Conservation (phyloP, 2,797 vertebrate species). For the Cercopithecus mitis region DNA sequence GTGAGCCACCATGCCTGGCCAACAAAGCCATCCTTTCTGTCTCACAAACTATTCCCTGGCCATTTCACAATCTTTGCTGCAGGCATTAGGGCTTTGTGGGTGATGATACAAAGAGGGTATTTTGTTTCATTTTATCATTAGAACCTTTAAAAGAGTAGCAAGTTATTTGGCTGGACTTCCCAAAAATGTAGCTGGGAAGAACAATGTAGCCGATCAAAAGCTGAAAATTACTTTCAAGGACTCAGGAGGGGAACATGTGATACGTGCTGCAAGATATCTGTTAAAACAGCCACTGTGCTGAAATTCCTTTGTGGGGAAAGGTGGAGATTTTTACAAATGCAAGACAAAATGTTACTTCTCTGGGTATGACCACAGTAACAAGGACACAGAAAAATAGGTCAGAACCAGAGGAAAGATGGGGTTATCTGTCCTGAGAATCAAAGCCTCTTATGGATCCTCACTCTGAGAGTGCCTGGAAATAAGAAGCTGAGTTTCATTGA, state of each 20-base stretch:
- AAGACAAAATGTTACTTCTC: conserved; percentile 28
- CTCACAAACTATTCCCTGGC: too few relatives aligned
- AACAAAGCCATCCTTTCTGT: too few relatives aligned
- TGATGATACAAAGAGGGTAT: too few relatives aligned
- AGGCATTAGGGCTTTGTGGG: too few relatives aligned
- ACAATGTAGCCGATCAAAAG: neutral
- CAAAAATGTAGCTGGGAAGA: neutral
- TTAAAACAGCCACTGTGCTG: neutral
- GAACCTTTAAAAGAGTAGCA: neutral
- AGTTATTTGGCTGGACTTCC: neutral
- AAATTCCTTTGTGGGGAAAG: neutral
- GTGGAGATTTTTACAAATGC: neutral
- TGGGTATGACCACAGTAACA: neutral
- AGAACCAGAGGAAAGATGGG: neutral
- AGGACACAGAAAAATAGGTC: neutral
- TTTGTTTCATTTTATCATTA: too few relatives aligned
- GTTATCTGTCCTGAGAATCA: neutral
- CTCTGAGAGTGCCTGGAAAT: neutral
- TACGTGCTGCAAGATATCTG: neutral
- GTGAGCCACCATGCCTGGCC: too few relatives aligned
- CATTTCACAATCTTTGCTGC: too few relatives aligned
- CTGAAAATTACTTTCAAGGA: conserved; percentile 12
- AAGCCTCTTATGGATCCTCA: neutral
- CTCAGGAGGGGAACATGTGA: neutral
- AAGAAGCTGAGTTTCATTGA: neutral